Base-by-base conservation (phyloP, 2,888 invertebrate genomes). In the Crossocerus cetratus region DNA sequence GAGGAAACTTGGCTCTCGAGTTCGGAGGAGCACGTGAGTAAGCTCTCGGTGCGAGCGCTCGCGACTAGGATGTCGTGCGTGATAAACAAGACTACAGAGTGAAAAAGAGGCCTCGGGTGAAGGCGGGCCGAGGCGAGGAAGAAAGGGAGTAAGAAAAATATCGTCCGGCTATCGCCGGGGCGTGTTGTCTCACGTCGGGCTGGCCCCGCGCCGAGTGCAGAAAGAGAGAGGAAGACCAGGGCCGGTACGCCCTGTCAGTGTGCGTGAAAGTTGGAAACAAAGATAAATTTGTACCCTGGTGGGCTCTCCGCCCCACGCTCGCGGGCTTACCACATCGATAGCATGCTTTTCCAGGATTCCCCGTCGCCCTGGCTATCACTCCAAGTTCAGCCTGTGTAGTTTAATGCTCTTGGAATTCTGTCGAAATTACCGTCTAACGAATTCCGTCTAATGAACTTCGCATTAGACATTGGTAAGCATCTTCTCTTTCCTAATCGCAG, bases 251-350 rank as follows among this genome's bases (percentile, higher is more conserved):
- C 78, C 80, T 82, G 82, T 86, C 85, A 79, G 80, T 83, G 82
- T 84, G 32, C 32, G 87, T 85, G 86, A 87, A 87, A 87, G 87
- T 87, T 83, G 72, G 80, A 80, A 87, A 87, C 86, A 87, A 86
- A 86, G 87, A 87, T 87, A 86, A 86, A 87, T 87, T 86, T 86
- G 84, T 87, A 80, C 72, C 80, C 32, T 11, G 70, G 62, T 16
- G 59, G 74, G 75, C 67, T 79, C 74, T 55, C 74, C 76, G 67
- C 74, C 68, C 61, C 45, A 18, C 63, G 56, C 45, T 54, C 74
- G 2, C 56, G 54, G 44, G 71, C 81, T 86, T 86, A 79, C 86
- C 77, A 80, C 85, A 84, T 81, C 79, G 76, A 54, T 44, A 65
- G 64, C 57, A 60, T 53, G 32, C 60, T 72, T 53, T 53, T 61